Conservation (phyloP, 1,140 invertebrate species). For the Aphelinus atriplicis region DNA sequence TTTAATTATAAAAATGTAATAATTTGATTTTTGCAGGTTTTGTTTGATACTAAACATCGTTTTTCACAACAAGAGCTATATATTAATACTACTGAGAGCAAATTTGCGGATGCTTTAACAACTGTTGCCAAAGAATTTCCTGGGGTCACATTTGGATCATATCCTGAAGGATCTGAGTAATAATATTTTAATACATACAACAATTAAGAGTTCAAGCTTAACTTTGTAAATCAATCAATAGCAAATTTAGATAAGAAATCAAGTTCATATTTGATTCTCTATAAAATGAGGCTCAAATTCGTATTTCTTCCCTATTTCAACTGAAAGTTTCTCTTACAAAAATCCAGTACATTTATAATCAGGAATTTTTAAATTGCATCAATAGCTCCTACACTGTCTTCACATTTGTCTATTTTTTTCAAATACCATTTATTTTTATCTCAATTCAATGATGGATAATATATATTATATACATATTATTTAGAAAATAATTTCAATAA, state of each 20-base stretch:
- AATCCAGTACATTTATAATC: no score
- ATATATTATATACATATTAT: constrained; percentile 8
- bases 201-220: no score
- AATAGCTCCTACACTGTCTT: no score
- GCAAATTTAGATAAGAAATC: no score
- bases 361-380: no score
- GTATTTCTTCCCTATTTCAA: no score
- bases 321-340: no score
- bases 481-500: constrained; percentile 27
- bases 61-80: constrained; percentile 63
- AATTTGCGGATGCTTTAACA: constrained; percentile 61
- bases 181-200: background rate
- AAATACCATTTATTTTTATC: no score
- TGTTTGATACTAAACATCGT: constrained; percentile 56
- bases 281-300: no score
- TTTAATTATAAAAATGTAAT: background rate
- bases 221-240: no score
- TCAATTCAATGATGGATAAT: no score
- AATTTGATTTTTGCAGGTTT: constrained; percentile 51
- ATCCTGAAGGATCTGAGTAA: constrained; percentile 57
- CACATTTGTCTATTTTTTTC: background rate
- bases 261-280: no score
- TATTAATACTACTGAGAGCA: constrained; percentile 62
- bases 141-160: constrained; percentile 66
- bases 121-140: constrained; percentile 63